Evolutionary conservation across 2,797 vertebrate genomes (phyloP).

Genomic region (Mus minutoides): DNA sequence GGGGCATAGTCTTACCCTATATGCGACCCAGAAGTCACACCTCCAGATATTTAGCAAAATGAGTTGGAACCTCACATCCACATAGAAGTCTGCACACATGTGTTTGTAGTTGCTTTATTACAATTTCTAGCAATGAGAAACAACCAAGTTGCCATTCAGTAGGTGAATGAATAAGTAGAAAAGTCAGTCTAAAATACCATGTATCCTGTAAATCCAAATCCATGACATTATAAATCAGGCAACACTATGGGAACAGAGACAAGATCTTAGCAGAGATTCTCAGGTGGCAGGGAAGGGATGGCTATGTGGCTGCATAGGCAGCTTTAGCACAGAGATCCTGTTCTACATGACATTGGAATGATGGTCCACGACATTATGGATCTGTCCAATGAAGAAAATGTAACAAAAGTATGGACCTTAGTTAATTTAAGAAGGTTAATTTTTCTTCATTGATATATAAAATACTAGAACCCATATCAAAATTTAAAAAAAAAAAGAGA

Average conservation of each 20-base stretch:
- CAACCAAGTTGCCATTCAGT: too few relatives aligned
- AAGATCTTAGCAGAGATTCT: neutral
- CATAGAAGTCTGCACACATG: neutral
- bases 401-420: neutral
- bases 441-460: neutral
- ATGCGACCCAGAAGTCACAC: neutral
- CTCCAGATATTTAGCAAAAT: neutral
- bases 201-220: neutral
- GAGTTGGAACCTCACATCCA: neutral
- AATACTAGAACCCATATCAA: neutral
- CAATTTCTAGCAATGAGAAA: neutral
- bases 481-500: neutral
- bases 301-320: neutral
- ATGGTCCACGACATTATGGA: neutral
- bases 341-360: neutral
- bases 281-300: neutral
- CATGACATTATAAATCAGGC: neutral
- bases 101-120: neutral
- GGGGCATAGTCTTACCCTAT: neutral
- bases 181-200: neutral
- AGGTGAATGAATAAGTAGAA: neutral
- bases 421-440: neutral
- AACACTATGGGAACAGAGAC: neutral
- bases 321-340: neutral
- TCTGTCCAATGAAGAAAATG: neutral